Evolutionary conservation across 1,140 invertebrate genomes (phyloP).

Genomic region (Drosophila biarmipes): DNA sequence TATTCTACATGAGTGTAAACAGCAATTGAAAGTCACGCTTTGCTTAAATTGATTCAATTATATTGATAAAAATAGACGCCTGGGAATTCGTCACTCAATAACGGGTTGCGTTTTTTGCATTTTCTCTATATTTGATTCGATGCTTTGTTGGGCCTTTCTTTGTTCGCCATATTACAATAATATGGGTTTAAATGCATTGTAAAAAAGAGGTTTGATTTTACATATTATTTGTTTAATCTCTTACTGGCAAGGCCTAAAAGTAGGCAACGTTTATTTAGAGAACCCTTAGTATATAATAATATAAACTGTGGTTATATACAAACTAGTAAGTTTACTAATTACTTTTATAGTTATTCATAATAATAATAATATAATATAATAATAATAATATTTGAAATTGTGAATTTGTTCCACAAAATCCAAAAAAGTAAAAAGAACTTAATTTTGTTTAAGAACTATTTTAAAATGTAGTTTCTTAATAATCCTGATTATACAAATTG

Average conservation of each 20-base stretch:
- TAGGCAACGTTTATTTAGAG: neutral
- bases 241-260: neutral
- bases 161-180: constrained; percentile 15
- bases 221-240: neutral
- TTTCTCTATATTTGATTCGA: constrained; percentile 12
- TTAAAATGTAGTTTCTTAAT: too few relatives aligned
- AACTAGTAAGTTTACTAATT: too few relatives aligned
- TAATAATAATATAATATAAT: too few relatives aligned
- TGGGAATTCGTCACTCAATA: constrained; percentile 20
- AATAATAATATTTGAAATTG: too few relatives aligned
- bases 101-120: constrained; percentile 6
- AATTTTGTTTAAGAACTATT: too few relatives aligned
- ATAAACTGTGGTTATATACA: too few relatives aligned
- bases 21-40: constrained; percentile 63
- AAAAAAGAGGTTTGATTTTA: constrained; percentile 1
- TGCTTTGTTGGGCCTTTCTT: constrained; percentile 11
- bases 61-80: constrained; percentile 49
- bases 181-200: neutral
- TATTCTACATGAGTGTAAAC: constrained; percentile 32
- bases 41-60: constrained; percentile 49
- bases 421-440: too few relatives aligned
- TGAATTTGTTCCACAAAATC: too few relatives aligned
- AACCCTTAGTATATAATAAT: neutral
- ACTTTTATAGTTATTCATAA: too few relatives aligned
- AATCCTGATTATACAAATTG: too few relatives aligned